phyloP scores from a whole-genome alignment of 2,888 invertebrate species.

The Gymnoscelis rufifasciata region DNA sequence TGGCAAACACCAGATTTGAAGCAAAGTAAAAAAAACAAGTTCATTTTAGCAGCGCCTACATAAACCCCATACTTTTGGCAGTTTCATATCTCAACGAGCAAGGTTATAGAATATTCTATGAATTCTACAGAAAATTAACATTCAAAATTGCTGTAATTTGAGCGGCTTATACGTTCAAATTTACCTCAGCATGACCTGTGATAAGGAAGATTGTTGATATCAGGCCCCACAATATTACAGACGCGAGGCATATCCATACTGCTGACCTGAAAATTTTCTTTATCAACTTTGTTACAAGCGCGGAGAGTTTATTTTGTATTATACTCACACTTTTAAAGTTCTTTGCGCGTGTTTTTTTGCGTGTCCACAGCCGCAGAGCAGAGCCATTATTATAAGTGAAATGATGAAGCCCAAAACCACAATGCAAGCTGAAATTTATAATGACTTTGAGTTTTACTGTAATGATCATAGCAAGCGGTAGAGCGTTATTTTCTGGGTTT shows the following conservation, averaged over 20 bases:
- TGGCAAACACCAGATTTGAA: no score
- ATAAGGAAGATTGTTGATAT: slow-evolving; percentile 78
- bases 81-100: slow-evolving; percentile 31
- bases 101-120: slow-evolving; percentile 26
- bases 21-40: not conserved
- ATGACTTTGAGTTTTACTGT: slow-evolving; percentile 21
- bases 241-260: slow-evolving; percentile 77
- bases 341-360: slow-evolving; percentile 60
- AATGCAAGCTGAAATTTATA: slow-evolving; percentile 52
- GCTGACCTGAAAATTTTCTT: slow-evolving; percentile 63
- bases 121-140: slow-evolving; percentile 2
- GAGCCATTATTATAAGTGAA: slow-evolving; percentile 67
- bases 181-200: slow-evolving; percentile 82
- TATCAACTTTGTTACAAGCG: slow-evolving; percentile 8
- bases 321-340: slow-evolving; percentile 66
- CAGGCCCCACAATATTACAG: slow-evolving; percentile 80
- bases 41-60: slow-evolving; percentile 28
- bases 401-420: slow-evolving; percentile 63
- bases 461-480: not conserved
- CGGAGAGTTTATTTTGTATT: slow-evolving; percentile 6
- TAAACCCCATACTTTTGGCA: slow-evolving; percentile 33
- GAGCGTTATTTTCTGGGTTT: no score
- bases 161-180: slow-evolving; percentile 10
- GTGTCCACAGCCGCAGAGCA: slow-evolving; percentile 70
- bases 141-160: slow-evolving; percentile 12